Evolutionary conservation across 2,797 vertebrate genomes (phyloP).

Genomic region (Lindbergichthys nudifrons): DNA sequence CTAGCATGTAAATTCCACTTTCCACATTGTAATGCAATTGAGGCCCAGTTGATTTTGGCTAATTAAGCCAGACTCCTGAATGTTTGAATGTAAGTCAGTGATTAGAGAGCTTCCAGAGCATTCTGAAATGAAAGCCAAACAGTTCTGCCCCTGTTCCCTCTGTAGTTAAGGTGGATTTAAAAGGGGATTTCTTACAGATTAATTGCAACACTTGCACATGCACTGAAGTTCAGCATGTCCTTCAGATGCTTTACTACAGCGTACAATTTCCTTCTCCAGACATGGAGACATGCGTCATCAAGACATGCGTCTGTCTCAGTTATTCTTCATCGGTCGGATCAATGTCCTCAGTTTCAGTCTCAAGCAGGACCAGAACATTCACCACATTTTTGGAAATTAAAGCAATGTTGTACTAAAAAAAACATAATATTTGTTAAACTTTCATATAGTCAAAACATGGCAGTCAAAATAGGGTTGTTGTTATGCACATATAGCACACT

Average conservation of each 20-base stretch:
- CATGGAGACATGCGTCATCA: no score
- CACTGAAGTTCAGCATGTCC: constrained; percentile 10
- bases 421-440: constrained; percentile 51
- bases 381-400: constrained; percentile 31
- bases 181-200: constrained; percentile 45
- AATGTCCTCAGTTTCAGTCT: constrained; percentile 19
- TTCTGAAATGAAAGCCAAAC: constrained; percentile 68
- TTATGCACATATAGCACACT: constrained; percentile 61
- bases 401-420: constrained; percentile 43
- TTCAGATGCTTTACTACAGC: not conserved
- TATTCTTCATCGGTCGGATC: constrained; percentile 8
- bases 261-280: no score
- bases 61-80: constrained; percentile 73
- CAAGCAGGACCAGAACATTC: constrained; percentile 30
- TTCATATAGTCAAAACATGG: constrained; percentile 62
- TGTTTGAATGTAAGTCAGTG: constrained; percentile 77
- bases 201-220: constrained; percentile 9
- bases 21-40: constrained; percentile 49
- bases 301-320: constrained; percentile 24
- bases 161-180: constrained; percentile 31
- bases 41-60: constrained; percentile 70
- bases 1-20: constrained; percentile 62
- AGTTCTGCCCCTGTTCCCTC: constrained; percentile 48
- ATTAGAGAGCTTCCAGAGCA: constrained; percentile 69
- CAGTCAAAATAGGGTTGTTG: constrained; percentile 49